Conservation (phyloP, 1,140 invertebrate genomes). For the Anastrepha ludens region DNA sequence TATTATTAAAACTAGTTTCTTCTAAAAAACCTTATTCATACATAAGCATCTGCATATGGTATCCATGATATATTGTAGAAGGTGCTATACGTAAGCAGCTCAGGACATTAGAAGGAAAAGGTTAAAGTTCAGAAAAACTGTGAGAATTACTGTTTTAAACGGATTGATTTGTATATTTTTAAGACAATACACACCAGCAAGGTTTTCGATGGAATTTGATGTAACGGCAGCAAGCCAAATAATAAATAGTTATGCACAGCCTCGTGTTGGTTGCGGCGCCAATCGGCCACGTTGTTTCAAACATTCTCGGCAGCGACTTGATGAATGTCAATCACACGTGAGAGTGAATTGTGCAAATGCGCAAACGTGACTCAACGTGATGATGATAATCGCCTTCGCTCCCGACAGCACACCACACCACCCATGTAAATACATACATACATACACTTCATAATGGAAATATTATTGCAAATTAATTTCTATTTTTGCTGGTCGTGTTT, state of each 20-base stretch:
- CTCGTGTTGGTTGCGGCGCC: not conserved
- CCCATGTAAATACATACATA: not conserved
- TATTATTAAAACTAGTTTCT: no score
- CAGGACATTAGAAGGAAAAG: no score
- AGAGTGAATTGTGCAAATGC: constrained; percentile 25
- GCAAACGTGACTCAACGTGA: constrained; percentile 53
- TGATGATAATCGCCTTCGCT: constrained; percentile 3
- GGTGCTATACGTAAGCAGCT: no score
- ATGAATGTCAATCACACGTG: constrained; percentile 53
- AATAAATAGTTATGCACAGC: not conserved
- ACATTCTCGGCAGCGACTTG: constrained; percentile 10
- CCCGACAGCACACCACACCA: not conserved
- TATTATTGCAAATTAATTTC: not conserved
- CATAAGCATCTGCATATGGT: no score
- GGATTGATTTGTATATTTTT: no score
- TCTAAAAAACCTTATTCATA: no score
- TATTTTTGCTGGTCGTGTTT: not conserved
- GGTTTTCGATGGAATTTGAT: not conserved
- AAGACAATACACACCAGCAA: no score
- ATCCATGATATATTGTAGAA: no score
- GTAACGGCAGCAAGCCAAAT: not conserved
- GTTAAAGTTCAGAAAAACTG: no score
- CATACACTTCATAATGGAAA: not conserved
- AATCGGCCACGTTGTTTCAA: constrained; percentile 16
- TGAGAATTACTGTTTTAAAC: no score